Base-by-base conservation (phyloP, 2,888 invertebrate species). In the Epirrhoe alternata region DNA sequence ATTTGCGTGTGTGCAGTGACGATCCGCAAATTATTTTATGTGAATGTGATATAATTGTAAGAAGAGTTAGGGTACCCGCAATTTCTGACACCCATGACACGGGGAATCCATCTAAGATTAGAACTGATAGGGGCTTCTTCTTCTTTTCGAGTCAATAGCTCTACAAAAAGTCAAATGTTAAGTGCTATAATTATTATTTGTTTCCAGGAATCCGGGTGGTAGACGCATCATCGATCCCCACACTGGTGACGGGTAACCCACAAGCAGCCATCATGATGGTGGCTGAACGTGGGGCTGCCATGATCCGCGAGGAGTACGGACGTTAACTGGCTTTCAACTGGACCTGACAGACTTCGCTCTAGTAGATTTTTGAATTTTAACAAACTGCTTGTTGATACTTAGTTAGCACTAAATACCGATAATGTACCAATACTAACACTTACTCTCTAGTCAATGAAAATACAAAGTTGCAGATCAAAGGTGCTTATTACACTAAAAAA, bases 171-270 rank as follows among this genome's bases (percentile, higher is more conserved):
- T n/a, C n/a, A n/a, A n/a, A n/a, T 24, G 24, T 24, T 24, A 3
- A 2, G 5, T 8, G 1, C 14, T 67, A 33, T 12, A 10, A 33
- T 30, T 1, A 16, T 55, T 42, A n/a, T 2, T 49, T 54, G 7
- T n/a, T 66, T 58, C 0, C 78, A 86, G 90, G 81, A 58, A 72
- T 94, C 5, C 80, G 94, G 59, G 94, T 95, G 1, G 91, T 91
- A 59, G 95, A 95, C 75, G 93, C 95, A 0, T 94, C 95, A 1
- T 83, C 94, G 2, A 94, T 94, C 85, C 94, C 95, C 0, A 83
- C 81, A 17, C 90, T 88, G 63, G 74, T 81, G n/a, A 76, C 82
- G 0, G 86, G 94, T 2, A 94, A 94, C 78, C 94, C 94, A 0
- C 94, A 94, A 55, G 94, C 86, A 0, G 85, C 94, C 1, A 88